Conservation (phyloP, 2,797 vertebrate genomes). For the Sebastolobus alascanus region DNA sequence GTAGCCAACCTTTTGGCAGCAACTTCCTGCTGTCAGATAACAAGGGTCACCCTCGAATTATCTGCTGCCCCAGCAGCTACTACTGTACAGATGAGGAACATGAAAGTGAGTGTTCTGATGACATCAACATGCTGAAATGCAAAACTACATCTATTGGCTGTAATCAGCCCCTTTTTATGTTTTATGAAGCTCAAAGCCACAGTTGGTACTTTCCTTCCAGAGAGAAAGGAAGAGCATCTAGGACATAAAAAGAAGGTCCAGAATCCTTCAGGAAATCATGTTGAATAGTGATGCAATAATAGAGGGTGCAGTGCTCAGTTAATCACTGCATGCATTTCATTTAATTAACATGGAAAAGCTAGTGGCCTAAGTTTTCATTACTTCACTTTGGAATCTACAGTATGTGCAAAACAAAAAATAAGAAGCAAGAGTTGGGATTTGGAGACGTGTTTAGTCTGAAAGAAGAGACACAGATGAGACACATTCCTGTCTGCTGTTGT, state of each 20-base stretch:
- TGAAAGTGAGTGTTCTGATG: neutral
- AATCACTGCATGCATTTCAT: neutral
- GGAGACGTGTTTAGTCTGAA: neutral
- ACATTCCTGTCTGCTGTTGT: neutral
- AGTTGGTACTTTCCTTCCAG: neutral
- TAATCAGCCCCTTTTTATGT: neutral
- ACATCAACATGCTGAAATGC: neutral
- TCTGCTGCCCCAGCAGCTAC: neutral
- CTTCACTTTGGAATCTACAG: neutral
- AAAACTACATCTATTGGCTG: neutral
- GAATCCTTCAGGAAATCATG: neutral
- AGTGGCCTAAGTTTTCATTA: neutral
- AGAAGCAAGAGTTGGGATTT: neutral
- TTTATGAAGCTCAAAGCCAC: neutral
- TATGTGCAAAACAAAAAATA: neutral
- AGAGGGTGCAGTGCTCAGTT: neutral
- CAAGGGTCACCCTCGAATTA: slow-evolving; percentile 47
- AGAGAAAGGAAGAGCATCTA: neutral
- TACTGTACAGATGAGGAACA: slow-evolving; percentile 1
- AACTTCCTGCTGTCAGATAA: slow-evolving; percentile 36
- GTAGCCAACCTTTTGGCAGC: slow-evolving; percentile 49
- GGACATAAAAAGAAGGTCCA: neutral
- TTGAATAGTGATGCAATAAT: neutral
- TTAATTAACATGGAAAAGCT: neutral
- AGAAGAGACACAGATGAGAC: neutral